Evolutionary conservation across 2,888 invertebrate species (phyloP), one percentile per base, ranked within the genome.

Genomic region (Ceraclea dissimilis): DNA sequence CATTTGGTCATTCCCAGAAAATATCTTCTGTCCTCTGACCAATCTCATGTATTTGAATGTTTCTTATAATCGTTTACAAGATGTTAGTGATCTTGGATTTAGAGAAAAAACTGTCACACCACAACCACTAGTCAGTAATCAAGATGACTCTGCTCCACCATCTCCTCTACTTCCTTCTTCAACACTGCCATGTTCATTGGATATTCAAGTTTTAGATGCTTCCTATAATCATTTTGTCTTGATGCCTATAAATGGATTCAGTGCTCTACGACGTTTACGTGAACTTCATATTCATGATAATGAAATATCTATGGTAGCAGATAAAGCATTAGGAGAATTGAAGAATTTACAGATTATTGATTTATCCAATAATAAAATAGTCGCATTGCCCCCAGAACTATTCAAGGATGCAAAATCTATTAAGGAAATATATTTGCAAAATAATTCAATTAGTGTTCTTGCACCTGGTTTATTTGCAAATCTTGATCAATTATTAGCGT

Each of bases 331-430:
- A 56, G 81, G 84, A 59, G 90, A 91, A 18, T 75, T 95, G 50
- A 86, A 87, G 69, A 84, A 86, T 62, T 75, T 96, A 62, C 88
- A 88, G 74, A 83, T 90, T 66, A 81, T 96, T 61, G 93, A 95
- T 74, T 75, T 96, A 54, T 91, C 93, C 31, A 88, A 90, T 66
- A 96, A 96, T 73, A 88, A 90, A 78, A 85, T 96, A 62, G 88
- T 88, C 39, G 88, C 90, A 52, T 78, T 96, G 64, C 94, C 95
- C 46, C 84, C 89, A 61, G 88, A 88, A 67, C 75, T 95, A 63
- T 93, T 95, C 68, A 81, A 81, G 69, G 91, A 92, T 72, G 83
- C 85, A 66, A 78, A 84, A 52, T 83, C 84, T 62, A 85, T 94
- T 65, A 90, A 88, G 74, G 93, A 93, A 74, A 85, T 94, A 67